phyloP scores from a whole-genome alignment of 2,113 vertebrate genomes.

The Turdus rufiventris region DNA sequence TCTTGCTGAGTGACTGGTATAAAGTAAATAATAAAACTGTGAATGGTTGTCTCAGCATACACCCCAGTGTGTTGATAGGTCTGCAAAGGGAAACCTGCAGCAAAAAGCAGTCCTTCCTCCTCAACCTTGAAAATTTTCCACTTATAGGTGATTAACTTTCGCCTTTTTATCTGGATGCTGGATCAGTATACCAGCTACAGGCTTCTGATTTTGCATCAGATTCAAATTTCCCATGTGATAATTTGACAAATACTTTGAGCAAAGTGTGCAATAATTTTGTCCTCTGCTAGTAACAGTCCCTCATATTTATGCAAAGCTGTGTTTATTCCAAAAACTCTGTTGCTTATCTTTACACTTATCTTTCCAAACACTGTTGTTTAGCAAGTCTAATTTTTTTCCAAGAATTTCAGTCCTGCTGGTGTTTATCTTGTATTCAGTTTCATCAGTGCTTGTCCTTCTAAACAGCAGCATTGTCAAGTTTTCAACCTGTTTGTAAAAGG shows the following conservation, averaged over 20 bases:
- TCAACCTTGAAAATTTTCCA: constrained; percentile 34
- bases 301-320: not conserved
- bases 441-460: not conserved
- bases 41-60: not conserved
- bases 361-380: constrained; percentile 20
- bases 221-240: not conserved
- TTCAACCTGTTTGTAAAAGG: not conserved
- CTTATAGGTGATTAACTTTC: not conserved
- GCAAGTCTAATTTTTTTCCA: not conserved
- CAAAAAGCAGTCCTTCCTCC: not conserved
- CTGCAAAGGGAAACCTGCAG: not conserved
- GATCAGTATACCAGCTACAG: not conserved
- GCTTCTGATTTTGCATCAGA: not conserved
- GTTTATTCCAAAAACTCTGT: not conserved
- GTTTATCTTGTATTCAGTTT: constrained; percentile 26
- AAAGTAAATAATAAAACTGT: not conserved
- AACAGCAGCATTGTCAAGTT: not conserved
- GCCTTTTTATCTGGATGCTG: not conserved
- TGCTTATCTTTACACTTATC: not conserved
- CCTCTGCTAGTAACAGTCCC: not conserved
- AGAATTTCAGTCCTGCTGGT: constrained; percentile 18
- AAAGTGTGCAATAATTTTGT: not conserved
- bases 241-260: not conserved
- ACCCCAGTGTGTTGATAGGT: not conserved
- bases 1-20: not conserved